phyloP scores from a whole-genome alignment of 2,797 vertebrate species.

The Crenuchus spilurus region DNA sequence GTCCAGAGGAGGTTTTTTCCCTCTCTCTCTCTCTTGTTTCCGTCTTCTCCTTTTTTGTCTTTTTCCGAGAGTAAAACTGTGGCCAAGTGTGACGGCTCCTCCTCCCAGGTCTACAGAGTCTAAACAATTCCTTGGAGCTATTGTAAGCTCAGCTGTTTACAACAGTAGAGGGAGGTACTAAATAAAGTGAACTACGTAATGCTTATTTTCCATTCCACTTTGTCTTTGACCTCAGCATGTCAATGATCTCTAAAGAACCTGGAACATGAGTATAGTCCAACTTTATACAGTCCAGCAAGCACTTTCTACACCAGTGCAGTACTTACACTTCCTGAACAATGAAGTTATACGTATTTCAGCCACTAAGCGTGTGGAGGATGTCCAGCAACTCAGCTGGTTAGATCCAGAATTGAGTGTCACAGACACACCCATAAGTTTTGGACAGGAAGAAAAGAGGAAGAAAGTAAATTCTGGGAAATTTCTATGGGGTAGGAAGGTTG shows the following conservation, averaged over 20 bases:
- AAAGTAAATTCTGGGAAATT: constrained; percentile 42
- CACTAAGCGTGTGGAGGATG: neutral
- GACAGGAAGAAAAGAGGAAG: constrained; percentile 24
- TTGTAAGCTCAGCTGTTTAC: neutral
- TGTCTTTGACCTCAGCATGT: too few relatives aligned
- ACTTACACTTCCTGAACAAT: constrained; percentile 10
- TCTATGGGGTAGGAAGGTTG: neutral
- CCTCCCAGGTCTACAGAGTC: neutral
- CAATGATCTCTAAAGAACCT: neutral
- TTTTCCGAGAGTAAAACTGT: neutral
- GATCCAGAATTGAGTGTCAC: constrained; percentile 23
- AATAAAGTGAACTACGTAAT: neutral
- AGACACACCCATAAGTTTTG: constrained; percentile 28
- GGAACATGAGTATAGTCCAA: neutral
- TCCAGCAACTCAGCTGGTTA: constrained; percentile 18
- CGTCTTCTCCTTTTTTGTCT: neutral
- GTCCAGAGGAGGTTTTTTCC: neutral
- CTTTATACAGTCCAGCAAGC: neutral
- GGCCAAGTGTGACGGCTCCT: constrained; percentile 1
- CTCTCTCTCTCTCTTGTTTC: neutral
- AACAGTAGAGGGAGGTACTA: neutral
- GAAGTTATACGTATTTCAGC: constrained; percentile 23
- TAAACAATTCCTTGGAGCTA: constrained; percentile 18
- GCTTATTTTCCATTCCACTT: constrained; percentile 3
- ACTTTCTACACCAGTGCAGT: neutral